Evolutionary conservation across 2,888 invertebrate species (phyloP).

Genomic region (Scrobipalpa costella): DNA sequence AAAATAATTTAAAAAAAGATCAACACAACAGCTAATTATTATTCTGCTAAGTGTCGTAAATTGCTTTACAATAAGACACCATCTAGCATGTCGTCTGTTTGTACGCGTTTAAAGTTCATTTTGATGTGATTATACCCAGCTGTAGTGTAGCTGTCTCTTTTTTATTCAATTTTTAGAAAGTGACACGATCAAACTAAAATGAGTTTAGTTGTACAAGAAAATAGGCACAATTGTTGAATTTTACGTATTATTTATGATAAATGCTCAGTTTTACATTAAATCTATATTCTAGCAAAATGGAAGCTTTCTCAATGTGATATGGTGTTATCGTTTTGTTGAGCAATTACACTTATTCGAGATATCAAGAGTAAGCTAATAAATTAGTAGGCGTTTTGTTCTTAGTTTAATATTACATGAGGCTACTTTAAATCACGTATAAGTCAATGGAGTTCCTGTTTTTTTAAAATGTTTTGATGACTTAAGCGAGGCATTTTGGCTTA

Average conservation of each 20-base stretch:
- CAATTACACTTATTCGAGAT: constrained; percentile 38
- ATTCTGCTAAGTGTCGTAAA: too few relatives aligned
- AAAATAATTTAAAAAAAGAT: too few relatives aligned
- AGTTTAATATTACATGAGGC: background rate
- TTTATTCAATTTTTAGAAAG: too few relatives aligned
- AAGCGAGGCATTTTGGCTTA: constrained; percentile 12
- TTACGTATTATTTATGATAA: constrained; percentile 20
- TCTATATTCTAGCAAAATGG: constrained; percentile 55
- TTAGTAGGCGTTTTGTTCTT: constrained; percentile 14
- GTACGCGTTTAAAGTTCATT: too few relatives aligned
- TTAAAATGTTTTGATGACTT: background rate
- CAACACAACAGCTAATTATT: too few relatives aligned
- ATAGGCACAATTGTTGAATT: background rate
- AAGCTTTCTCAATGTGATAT: constrained; percentile 56
- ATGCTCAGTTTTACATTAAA: constrained; percentile 25
- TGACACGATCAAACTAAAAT: too few relatives aligned
- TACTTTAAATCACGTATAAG: background rate
- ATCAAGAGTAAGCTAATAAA: background rate
- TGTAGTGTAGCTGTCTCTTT: too few relatives aligned
- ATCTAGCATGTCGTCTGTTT: too few relatives aligned
- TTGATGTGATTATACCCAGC: too few relatives aligned
- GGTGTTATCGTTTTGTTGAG: constrained; percentile 56
- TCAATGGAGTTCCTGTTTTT: background rate
- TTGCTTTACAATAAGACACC: too few relatives aligned
- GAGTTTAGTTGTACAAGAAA: too few relatives aligned